Percentiles rank a stretch among this genome's conserved stretches.
phyloP scores from a whole-genome alignment of 2,888 invertebrate species.

The Eupelmus urozonus region DNA sequence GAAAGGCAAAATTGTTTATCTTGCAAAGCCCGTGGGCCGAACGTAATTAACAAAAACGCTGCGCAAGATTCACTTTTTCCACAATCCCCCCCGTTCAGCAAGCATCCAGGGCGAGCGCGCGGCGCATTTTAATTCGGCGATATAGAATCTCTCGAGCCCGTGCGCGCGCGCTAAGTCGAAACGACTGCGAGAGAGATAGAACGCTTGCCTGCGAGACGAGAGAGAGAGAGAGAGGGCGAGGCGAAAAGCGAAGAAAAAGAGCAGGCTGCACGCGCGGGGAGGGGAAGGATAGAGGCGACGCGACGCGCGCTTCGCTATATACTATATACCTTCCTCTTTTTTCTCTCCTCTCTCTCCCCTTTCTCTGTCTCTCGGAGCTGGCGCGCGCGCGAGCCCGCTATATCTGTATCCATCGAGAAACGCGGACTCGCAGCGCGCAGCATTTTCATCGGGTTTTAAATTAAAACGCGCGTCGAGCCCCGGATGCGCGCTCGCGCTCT shows the following conservation, averaged over 20 bases:
- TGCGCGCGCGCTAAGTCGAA: not conserved
- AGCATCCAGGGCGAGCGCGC: not conserved
- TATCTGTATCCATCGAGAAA: conserved; percentile 20
- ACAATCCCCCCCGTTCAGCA: too few species aligned
- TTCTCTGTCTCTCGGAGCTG: not conserved
- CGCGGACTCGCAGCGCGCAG: not conserved
- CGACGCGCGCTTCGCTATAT: conserved; percentile 19
- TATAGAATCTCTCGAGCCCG: too few species aligned
- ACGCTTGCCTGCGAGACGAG: conserved; percentile 21
- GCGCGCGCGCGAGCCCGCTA: not conserved
- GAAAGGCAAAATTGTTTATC: too few species aligned
- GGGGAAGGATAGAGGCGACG: conserved; percentile 16
- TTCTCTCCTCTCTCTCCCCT: not conserved
- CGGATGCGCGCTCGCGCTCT: conserved; percentile 27
- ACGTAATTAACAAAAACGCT: too few species aligned
- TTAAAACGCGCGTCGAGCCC: conserved; percentile 55
- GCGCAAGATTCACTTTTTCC: too few species aligned
- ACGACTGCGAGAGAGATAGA: conserved; percentile 3
- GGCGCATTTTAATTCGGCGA: too few species aligned
- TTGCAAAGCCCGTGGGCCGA: too few species aligned
- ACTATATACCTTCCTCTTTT: not conserved
- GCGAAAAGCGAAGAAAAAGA: conserved; percentile 1
- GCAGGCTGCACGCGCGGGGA: not conserved
- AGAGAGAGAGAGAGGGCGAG: conserved; percentile 21
- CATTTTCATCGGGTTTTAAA: conserved; percentile 57